Base-by-base conservation (phyloP, 2,113 vertebrate genomes). In the Thunnus thynnus region DNA sequence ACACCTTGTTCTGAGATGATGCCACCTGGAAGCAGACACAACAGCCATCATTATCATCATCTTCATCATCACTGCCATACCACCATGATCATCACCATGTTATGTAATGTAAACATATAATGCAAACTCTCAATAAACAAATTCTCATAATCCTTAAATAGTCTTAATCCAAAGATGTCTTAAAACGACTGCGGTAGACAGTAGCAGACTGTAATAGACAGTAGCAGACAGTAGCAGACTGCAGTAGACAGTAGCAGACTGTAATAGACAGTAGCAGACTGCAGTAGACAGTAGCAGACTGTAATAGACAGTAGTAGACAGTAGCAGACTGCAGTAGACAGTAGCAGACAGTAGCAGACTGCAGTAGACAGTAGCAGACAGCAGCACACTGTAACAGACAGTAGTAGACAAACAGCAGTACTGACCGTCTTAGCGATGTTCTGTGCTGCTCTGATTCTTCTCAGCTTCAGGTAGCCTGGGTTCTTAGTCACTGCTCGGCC, bases 361-460 rank as follows among this genome's bases (percentile, higher is more conserved):
- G 32, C 32, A 6, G 32, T 36, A 36, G 32, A 36, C 32, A 58
- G 4, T 18, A 58, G 22, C 22, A 30, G 13, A 1, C 32, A 36
- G 32, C 9, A 41, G 2, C 1, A 41, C 5, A 41, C 6, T 9
- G 36, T 41, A 41, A 41, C 1, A 41, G 36, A 41, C 36, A 41
- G 36, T 14, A 32, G 16, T 8, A 36, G 1, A 56, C 16, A 9
- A 61, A 52, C 2, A 17, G 14, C 4, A 0, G 2, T 3, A 86
- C 96, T 91, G 62, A 99, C 98, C 88, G 97, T 98, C 91, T 99
- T 98, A 50, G 97, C 97, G 41, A 99, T 98, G 92, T 94, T 96
- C 71, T 98, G 97, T n/a, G 97, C 97, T 1, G 97, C 97, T 75
- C 97, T 94, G 85, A 99, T 99, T 85, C 96, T 94, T 3, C 98